Conservation (phyloP, 1,140 invertebrate genomes). For the Drusus annulatus region DNA sequence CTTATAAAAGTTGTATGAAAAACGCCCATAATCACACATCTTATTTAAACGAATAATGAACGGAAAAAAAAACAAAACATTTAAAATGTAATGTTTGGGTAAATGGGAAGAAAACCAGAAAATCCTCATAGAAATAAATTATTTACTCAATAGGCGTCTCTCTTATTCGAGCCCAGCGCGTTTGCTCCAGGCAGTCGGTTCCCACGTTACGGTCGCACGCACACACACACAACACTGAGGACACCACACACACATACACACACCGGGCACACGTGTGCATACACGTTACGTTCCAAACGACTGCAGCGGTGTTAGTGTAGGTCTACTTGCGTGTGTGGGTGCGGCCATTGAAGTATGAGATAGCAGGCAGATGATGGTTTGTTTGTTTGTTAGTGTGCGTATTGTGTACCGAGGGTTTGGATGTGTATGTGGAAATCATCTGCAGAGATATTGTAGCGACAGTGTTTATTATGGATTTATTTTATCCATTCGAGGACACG, state of each 20-base stretch:
- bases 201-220: constrained; percentile 47
- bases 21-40: no score
- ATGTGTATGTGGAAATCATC: no score
- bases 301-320: background rate
- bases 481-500: no score
- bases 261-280: background rate
- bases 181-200: constrained; percentile 44
- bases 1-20: no score
- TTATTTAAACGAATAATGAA: no score
- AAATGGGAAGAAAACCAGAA: no score
- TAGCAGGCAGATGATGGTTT: background rate
- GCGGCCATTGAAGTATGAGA: background rate
- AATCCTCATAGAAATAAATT: background rate
- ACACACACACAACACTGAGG: constrained; percentile 3
- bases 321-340: background rate
- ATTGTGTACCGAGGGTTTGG: no score
- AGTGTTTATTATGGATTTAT: no score
- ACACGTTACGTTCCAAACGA: background rate
- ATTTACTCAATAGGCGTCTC: background rate
- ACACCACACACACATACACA: background rate
- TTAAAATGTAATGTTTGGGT: no score
- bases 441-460: no score
- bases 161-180: constrained; percentile 36
- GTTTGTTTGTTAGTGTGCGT: no score
- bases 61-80: no score